A percentile compares a stretch with the other conserved stretches of the same genome.
phyloP scores from a whole-genome alignment of 64 coral and sea anemone genomes.

The Montipora sp. region DNA sequence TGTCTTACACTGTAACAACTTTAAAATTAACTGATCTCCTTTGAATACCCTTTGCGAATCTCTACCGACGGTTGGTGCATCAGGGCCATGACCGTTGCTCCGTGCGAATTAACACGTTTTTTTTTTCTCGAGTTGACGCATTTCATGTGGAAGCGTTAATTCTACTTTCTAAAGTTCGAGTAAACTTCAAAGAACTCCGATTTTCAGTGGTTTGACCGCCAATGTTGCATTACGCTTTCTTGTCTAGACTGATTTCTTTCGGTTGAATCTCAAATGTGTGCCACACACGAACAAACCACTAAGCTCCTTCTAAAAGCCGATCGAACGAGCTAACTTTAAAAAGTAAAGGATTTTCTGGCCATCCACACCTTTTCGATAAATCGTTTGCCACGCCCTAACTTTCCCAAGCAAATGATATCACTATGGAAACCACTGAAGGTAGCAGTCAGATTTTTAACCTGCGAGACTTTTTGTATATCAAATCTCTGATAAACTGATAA shows the following conservation, averaged over 20 bases:
- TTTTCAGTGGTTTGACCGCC: too few relatives aligned
- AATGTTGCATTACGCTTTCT: background rate
- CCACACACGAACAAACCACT: background rate
- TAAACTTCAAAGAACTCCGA: too few relatives aligned
- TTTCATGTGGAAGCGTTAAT: too few relatives aligned
- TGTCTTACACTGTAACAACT: too few relatives aligned
- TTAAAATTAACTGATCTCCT: too few relatives aligned
- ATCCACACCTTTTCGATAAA: background rate
- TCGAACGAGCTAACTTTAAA: background rate
- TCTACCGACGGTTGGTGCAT: too few relatives aligned
- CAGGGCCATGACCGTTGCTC: too few relatives aligned
- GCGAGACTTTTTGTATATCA: background rate
- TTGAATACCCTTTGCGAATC: too few relatives aligned
- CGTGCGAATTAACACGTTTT: too few relatives aligned
- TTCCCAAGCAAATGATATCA: background rate
- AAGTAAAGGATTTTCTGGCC: background rate
- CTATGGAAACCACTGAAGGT: background rate
- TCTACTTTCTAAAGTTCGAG: too few relatives aligned
- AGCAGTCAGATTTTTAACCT: background rate
- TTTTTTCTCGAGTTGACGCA: too few relatives aligned
- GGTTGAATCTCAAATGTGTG: background rate
- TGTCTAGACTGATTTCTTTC: background rate
- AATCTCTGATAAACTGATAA: background rate
- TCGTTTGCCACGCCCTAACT: background rate
- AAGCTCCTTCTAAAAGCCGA: background rate